These are phyloP conservation scores for Sinocyclocheilus anshuiensis DNA, from an alignment of 2,113 vertebrate species.

Conservation along the genomic window DNA sequence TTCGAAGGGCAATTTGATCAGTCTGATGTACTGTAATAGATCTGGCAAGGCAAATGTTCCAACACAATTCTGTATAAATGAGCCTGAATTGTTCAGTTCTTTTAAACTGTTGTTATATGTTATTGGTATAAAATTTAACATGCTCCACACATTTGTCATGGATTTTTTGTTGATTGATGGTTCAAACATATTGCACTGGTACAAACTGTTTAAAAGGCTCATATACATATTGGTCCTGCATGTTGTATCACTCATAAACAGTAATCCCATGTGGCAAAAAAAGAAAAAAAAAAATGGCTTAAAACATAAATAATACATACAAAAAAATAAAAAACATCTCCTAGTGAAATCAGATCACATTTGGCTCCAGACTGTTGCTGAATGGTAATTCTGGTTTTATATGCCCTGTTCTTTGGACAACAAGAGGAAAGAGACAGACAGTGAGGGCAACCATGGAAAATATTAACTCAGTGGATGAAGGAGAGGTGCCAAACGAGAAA, in stretches of 20 bases:
- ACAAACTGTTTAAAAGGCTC: not conserved
- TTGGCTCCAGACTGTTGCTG: slow-evolving; percentile 15
- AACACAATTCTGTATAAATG: not conserved
- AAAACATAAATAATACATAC: not conserved
- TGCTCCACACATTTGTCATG: not conserved
- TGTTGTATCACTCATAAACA: too few species aligned
- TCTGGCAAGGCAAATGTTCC: not conserved
- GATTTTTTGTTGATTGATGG: not conserved
- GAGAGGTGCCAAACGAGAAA: slow-evolving; percentile 12
- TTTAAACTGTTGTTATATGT: not conserved
- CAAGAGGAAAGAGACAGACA: slow-evolving; percentile 46
- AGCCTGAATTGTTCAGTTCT: not conserved
- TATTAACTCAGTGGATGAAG: slow-evolving; percentile 46
- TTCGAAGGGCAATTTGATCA: not conserved
- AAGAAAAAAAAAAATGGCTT: not conserved
- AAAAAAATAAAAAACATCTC: not conserved
- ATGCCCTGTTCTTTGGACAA: slow-evolving; percentile 29
- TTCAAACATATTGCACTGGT: not conserved
- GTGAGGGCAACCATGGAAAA: slow-evolving; percentile 47
- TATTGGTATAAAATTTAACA: not conserved
- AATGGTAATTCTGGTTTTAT: slow-evolving; percentile 51
- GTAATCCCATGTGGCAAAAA: too few species aligned
- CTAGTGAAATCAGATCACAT: slow-evolving; percentile 31
- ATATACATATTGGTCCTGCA: too few species aligned
- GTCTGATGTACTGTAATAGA: not conserved